Evolutionary conservation across 2,888 invertebrate species (phyloP).

Genomic region (Troides oblongomaculatus): DNA sequence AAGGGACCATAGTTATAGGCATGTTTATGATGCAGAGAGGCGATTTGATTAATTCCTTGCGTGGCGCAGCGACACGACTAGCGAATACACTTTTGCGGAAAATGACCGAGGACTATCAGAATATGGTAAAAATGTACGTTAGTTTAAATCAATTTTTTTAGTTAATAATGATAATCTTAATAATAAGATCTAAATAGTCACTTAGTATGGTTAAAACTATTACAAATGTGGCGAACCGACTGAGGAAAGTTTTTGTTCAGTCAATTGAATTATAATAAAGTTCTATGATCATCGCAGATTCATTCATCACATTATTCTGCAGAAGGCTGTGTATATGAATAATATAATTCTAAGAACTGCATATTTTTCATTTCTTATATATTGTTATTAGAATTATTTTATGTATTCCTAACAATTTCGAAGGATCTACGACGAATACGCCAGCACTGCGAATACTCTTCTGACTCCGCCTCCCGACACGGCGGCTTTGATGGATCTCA

Average conservation of each 20-base stretch:
- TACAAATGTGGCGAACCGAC: too few species aligned
- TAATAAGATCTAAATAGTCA: too few species aligned
- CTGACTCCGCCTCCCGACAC: slow-evolving; percentile 90
- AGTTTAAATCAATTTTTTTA: background rate
- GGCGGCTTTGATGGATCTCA: slow-evolving; percentile 90
- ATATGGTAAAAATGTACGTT: slow-evolving; percentile 86
- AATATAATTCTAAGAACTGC: too few species aligned
- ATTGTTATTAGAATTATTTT: too few species aligned
- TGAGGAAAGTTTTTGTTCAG: too few species aligned
- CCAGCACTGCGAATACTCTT: slow-evolving; percentile 87
- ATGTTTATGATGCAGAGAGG: slow-evolving; percentile 92
- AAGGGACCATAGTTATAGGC: slow-evolving; percentile 87
- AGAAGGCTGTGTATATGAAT: too few species aligned
- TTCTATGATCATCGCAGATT: too few species aligned
- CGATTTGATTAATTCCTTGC: slow-evolving; percentile 86
- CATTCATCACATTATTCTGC: too few species aligned
- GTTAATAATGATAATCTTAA: too few species aligned
- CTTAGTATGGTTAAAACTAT: too few species aligned
- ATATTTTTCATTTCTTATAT: too few species aligned
- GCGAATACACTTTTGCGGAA: slow-evolving; percentile 84
- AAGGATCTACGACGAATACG: slow-evolving; percentile 92
- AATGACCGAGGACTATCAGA: slow-evolving; percentile 90
- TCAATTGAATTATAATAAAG: too few species aligned
- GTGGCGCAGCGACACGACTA: slow-evolving; percentile 83
- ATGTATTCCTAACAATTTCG: slow-evolving; percentile 27